Conservation (phyloP, 64 coral and sea anemone genomes). For the Hydrozoanthus tunicans region DNA sequence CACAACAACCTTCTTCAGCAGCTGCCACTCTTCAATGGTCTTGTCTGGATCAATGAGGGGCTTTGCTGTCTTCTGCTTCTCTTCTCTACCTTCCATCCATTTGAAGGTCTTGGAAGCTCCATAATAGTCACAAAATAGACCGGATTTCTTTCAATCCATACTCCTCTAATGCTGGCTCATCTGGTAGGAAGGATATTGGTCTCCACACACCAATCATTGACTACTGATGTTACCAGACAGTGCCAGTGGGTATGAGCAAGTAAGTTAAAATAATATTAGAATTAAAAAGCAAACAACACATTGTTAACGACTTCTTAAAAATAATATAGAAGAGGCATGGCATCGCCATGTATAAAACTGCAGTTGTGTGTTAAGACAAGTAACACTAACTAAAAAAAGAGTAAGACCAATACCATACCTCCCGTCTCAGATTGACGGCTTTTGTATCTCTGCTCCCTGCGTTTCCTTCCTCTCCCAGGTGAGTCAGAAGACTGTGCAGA, state of each 20-base stretch:
- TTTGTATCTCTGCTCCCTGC: slow-evolving; percentile 32
- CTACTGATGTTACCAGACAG: slow-evolving; percentile 26
- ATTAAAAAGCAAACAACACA: slow-evolving; percentile 7
- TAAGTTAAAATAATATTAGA: slow-evolving; percentile 21
- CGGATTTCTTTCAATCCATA: slow-evolving; percentile 21
- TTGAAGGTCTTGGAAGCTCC: slow-evolving; percentile 20
- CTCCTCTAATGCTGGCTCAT: slow-evolving; percentile 8
- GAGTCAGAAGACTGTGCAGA: slow-evolving; percentile 33
- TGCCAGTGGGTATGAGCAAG: slow-evolving; percentile 11
- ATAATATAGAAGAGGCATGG: slow-evolving; percentile 24
- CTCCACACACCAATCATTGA: slow-evolving; percentile 21
- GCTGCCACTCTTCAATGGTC: slow-evolving; percentile 10
- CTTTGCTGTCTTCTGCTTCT: slow-evolving; percentile 14
- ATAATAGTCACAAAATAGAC: slow-evolving; percentile 33
- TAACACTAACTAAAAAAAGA: slow-evolving; percentile 24
- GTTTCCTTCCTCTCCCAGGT: slow-evolving; percentile 23
- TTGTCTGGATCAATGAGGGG: slow-evolving; percentile 1
- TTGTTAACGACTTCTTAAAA: slow-evolving; percentile 12
- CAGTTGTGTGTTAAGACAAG: slow-evolving; percentile 16
- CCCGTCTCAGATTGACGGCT: slow-evolving; percentile 33
- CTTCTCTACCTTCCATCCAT: slow-evolving; percentile 18
- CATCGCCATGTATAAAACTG: slow-evolving; percentile 14
- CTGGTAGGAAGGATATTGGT: slow-evolving; percentile 15
- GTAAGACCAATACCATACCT: slow-evolving; percentile 31
- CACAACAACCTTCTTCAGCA: slow-evolving; percentile 49